Percentiles rank a stretch among this genome's conserved stretches.
Conservation (phyloP, 1,140 invertebrate genomes). For the Drosophila willistoni region DNA sequence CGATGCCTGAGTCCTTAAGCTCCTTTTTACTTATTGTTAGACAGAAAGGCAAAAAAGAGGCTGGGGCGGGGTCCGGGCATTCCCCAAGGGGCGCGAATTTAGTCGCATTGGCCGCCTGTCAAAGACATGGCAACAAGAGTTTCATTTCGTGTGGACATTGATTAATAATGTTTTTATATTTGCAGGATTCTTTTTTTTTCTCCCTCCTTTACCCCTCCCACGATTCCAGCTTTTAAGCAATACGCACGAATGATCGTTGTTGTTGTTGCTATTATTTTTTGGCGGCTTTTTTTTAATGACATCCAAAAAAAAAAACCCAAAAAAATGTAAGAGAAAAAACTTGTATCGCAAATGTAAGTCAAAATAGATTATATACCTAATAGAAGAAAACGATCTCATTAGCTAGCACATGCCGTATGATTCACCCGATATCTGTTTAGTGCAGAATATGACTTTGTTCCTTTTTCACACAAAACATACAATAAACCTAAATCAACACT, state of each 20-base stretch:
- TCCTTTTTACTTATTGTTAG: slow-evolving; percentile 59
- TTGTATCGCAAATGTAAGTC: slow-evolving; percentile 50
- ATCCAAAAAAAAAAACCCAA: slow-evolving; percentile 6
- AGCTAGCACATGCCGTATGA: not conserved
- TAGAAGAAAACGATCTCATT: not conserved
- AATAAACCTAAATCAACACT: no score
- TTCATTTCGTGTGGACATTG: slow-evolving; percentile 65
- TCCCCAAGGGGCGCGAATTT: slow-evolving; percentile 71
- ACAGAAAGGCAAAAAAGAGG: no score
- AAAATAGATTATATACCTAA: slow-evolving; percentile 21
- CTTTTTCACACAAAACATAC: no score
- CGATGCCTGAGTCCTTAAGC: slow-evolving; percentile 59
- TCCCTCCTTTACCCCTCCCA: slow-evolving; percentile 3
- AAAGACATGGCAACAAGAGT: slow-evolving; percentile 59
- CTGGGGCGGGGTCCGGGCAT: slow-evolving; percentile 2
- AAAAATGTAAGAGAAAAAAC: slow-evolving; percentile 20
- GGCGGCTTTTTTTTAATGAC: slow-evolving; percentile 69
- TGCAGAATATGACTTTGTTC: no score
- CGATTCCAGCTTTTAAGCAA: slow-evolving; percentile 23
- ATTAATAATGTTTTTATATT: slow-evolving; percentile 79
- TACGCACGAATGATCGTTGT: slow-evolving; percentile 60
- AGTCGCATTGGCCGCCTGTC: slow-evolving; percentile 53
- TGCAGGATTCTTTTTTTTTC: slow-evolving; percentile 46
- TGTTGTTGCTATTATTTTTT: slow-evolving; percentile 54
- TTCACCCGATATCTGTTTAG: no score